These are phyloP conservation scores for Colletes latitarsis DNA, from an alignment of 1,140 invertebrate species.

Conservation along the genomic window DNA sequence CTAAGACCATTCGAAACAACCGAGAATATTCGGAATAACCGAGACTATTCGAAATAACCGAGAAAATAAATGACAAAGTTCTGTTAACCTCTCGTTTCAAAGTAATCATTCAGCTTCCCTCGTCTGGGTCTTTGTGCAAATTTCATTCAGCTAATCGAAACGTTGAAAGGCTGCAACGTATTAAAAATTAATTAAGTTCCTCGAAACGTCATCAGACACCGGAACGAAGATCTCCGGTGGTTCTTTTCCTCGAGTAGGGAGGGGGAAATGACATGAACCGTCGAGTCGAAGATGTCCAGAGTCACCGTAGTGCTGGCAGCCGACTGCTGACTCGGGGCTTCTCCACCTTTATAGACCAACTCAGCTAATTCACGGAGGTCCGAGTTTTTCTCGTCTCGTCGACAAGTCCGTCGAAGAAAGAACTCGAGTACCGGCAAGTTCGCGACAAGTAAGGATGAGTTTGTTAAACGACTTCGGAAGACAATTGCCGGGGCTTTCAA, in stretches of 20 bases:
- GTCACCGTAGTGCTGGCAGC: slow-evolving; percentile 10
- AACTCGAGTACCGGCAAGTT: slow-evolving; percentile 19
- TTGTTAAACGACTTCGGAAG: slow-evolving; percentile 50
- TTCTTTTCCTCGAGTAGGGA: not conserved
- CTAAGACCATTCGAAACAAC: too few species aligned
- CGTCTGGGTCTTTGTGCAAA: not conserved
- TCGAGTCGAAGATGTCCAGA: slow-evolving; percentile 20
- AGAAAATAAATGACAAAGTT: too few species aligned
- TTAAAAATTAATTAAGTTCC: too few species aligned
- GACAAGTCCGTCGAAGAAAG: slow-evolving; percentile 25
- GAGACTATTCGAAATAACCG: too few species aligned
- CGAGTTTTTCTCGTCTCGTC: slow-evolving; percentile 30
- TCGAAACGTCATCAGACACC: not conserved
- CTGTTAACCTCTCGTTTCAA: too few species aligned
- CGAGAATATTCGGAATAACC: too few species aligned
- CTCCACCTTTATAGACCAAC: slow-evolving; percentile 28
- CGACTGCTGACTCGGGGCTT: slow-evolving; percentile 44
- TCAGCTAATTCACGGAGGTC: slow-evolving; percentile 43
- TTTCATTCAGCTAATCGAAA: not conserved
- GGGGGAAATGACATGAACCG: not conserved
- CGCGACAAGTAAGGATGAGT: slow-evolving; percentile 32
- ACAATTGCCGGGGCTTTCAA: slow-evolving; percentile 46
- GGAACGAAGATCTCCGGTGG: not conserved
- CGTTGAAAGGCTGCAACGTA: not conserved
- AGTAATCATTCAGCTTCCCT: too few species aligned